Evolutionary conservation across 2,888 invertebrate species (phyloP), one percentile per base, ranked within the genome.

Genomic region (Agrenia bidenticulata): DNA sequence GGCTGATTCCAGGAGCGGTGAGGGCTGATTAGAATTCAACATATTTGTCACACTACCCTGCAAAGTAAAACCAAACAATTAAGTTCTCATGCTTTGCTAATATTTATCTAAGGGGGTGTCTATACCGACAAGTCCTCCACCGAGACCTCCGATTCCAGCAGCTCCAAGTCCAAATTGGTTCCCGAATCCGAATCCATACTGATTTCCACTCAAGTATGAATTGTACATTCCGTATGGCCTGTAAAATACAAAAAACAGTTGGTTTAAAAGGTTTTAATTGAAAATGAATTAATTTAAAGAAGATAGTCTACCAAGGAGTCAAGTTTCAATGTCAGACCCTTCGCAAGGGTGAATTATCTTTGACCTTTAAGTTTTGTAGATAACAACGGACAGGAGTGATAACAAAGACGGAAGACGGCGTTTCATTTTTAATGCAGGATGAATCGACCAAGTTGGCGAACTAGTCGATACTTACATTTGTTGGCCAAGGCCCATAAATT

Each of bases 1-100:
- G 15, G 67, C 60, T 2, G 55, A 19, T 56, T 67, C 67, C 26
- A 65, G 39, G 15, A 67, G 39, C 17, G 65, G 57, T 1, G 68
- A 56, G 27, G 57, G 56, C 21, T 21, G 21, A 13, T 23, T 5
- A 27, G 7, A 19, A 4, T 9, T 32, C 57, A 39, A 15, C 19
- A 4, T 4, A 11, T 32, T 32, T 32, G 32, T 32, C 11, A 32
- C 4, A 32, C 32, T 32, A 32, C 32, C 32, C 32, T 32, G 32
- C 32, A 32, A 32, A 32, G 4, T 11, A 11, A 32, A 32, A 32
- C 11, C n/a, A n/a, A 32, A 32, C 32, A 32, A 32, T 32, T 32
- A 32, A 32, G 32, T 7, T 7, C 32, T 32, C 32, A 4, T 32
- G 32, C 32, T 5, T 9, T 45, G n/a, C 19, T 9, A 45, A 5